Base-by-base conservation (phyloP, 2,797 vertebrate genomes). In the Pseudomugil tenellus region DNA sequence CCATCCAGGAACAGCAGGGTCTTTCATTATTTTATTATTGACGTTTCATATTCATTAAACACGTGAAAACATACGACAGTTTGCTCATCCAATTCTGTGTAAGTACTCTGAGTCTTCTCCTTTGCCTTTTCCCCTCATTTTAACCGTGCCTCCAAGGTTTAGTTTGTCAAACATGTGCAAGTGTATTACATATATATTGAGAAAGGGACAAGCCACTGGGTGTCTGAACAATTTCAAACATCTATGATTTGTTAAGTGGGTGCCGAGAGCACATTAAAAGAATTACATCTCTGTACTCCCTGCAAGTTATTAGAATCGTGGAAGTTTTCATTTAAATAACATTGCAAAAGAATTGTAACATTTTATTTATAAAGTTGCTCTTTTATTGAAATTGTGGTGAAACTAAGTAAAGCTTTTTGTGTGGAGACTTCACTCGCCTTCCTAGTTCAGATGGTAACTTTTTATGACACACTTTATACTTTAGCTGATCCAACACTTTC, bases 81-180 rank as follows among this genome's bases (percentile, higher is more conserved):
- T 49, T 25, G 61, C 9, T 46, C 49, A 58, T 67, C 31, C 56
- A 52, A 67, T 59, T 56, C 65, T 52, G 43, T 34, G 67, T 17
- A 55, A 62, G 14, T 16, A 17, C 21, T 35, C 25, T 9, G 29
- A 4, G 4, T 6, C 25, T 43, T 41, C 4, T 1, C 11, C 28
- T 34, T 54, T 17, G 14, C 39, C 39, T 12, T 12, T 17, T 12
- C 29, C 29, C 6, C 29, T 29, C n/a, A 6, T 31, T 31, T 31
- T 31, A 3, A 31, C 29, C 3, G 6, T 31, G 29, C 29, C 29
- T 31, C 29, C 29, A 31, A 31, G 29, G 29, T 31, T 31, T 31
- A 31, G 3, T 31, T 31, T 31, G 29, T 31, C 29, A 31, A 31
- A 6, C 6, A 3, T 3, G 3, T 31, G n/a, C n/a, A n/a, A n/a